Conservation (phyloP, 2,113 vertebrate species). For the Vombatus ursinus region DNA sequence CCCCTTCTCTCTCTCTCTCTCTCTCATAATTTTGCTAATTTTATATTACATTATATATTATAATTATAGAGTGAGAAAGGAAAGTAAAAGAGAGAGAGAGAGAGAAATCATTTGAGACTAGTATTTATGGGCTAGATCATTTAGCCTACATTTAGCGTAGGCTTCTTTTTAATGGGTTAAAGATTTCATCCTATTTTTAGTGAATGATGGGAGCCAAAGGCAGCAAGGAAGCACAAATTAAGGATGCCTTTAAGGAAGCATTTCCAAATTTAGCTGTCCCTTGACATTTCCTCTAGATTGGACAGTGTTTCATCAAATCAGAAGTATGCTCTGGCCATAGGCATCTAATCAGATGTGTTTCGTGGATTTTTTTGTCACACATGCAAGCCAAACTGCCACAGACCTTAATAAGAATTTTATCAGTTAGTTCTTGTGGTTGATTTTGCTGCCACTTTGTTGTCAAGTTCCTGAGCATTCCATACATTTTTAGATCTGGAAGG, state of each 20-base stretch:
- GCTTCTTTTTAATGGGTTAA: neutral
- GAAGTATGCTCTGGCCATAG: conserved; percentile 58
- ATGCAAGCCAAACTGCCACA: conserved; percentile 64
- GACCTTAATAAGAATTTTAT: conserved; percentile 8
- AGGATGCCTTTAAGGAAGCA: conserved; percentile 44
- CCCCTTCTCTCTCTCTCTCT: no score
- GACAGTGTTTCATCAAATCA: conserved; percentile 66
- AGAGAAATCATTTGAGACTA: neutral
- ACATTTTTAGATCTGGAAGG: neutral
- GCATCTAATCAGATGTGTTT: conserved; percentile 72
- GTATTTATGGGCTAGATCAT: neutral
- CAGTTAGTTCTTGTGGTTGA: neutral
- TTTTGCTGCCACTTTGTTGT: neutral
- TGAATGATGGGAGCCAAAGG: neutral
- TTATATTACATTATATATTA: no score
- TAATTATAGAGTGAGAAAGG: neutral
- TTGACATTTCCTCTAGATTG: conserved; percentile 65
- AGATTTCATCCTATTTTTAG: neutral
- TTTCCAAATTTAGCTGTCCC: conserved; percentile 64
- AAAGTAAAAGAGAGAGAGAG: neutral
- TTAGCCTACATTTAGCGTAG: neutral
- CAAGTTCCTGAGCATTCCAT: neutral
- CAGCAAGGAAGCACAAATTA: neutral
- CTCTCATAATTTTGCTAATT: no score
- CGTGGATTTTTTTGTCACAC: conserved; percentile 72